Conservation (phyloP, 92 coral and sea anemone genomes). For the Paragorgia papillata region DNA sequence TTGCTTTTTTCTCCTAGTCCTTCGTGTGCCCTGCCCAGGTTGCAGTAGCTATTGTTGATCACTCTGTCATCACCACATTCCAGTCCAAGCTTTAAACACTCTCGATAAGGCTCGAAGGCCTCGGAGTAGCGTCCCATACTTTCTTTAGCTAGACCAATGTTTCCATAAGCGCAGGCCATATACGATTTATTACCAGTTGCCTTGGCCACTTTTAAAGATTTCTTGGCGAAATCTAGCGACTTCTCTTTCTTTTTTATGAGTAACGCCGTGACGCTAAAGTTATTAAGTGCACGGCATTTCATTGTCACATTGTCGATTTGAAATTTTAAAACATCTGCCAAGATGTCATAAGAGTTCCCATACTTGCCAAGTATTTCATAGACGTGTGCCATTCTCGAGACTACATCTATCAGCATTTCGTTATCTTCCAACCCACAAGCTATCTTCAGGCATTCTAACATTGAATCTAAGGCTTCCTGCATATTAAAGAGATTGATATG, state of each 20-base stretch:
- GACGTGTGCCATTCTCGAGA: not conserved
- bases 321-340: not conserved
- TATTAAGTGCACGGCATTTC: not conserved
- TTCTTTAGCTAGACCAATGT: conserved; percentile 23
- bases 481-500: not conserved
- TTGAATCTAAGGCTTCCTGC: conserved; percentile 10
- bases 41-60: conserved; percentile 29
- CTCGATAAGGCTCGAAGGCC: conserved; percentile 2
- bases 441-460: not conserved
- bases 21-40: conserved; percentile 35
- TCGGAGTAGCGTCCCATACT: not conserved
- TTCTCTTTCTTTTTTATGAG: not conserved
- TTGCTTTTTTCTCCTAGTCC: not conserved
- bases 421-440: not conserved
- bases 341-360: not conserved
- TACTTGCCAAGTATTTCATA: conserved; percentile 9
- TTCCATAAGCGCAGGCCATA: conserved; percentile 15
- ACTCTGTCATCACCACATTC: not conserved
- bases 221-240: conserved; percentile 1
- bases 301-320: not conserved
- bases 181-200: not conserved
- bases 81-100: not conserved
- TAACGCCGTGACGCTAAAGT: not conserved
- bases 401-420: not conserved
- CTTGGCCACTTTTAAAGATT: not conserved